A percentile compares a stretch with the other conserved stretches of the same genome.
These are phyloP conservation scores for Pachydiplax longipennis DNA, from an alignment of 2,888 invertebrate species.

Conservation along the genomic window DNA sequence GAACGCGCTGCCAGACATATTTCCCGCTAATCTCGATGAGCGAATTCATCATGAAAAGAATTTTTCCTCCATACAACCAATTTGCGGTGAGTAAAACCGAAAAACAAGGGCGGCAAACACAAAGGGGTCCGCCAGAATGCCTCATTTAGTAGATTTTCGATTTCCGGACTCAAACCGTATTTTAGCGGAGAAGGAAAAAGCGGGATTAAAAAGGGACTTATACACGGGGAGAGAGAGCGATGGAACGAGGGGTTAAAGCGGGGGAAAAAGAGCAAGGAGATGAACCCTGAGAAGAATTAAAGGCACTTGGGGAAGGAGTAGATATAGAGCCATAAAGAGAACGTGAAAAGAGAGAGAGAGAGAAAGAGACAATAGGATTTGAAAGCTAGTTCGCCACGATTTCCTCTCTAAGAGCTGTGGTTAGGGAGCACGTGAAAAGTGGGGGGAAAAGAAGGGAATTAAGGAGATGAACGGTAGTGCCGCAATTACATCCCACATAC, in stretches of 20 bases:
- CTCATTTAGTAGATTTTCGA: no score
- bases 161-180: no score
- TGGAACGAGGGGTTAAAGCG: not conserved
- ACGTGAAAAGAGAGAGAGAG: not conserved
- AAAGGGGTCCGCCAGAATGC: no score
- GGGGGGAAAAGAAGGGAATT: not conserved
- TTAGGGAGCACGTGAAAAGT: not conserved
- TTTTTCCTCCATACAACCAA: no score
- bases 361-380: not conserved
- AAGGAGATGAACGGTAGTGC: not conserved
- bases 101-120: no score
- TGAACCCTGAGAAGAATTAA: not conserved
- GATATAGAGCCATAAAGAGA: not conserved
- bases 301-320: not conserved
- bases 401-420: not conserved
- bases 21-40: no score
- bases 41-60: no score
- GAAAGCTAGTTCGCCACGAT: not conserved
- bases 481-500: not conserved
- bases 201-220: no score
- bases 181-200: no score
- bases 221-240: not conserved
- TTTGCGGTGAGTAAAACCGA: no score
- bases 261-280: not conserved
- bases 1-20: no score